Evolutionary conservation across 2,888 invertebrate species (phyloP).

Genomic region (Amaurobius ferox): DNA sequence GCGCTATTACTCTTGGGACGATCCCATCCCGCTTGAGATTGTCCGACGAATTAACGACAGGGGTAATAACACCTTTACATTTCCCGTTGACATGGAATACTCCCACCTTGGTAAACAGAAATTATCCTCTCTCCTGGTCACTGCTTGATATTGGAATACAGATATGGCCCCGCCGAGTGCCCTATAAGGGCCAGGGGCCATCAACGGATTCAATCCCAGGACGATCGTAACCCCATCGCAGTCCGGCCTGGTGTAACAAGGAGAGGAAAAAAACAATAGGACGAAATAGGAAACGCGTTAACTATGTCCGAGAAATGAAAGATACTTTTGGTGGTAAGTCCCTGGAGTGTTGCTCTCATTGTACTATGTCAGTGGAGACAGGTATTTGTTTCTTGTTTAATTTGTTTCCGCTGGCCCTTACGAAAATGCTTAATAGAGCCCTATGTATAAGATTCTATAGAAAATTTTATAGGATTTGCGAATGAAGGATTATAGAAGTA

Average conservation of each 20-base stretch:
- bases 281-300: conserved; percentile 65
- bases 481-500: too few relatives aligned
- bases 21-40: conserved; percentile 31
- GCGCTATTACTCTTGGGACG: conserved; percentile 27
- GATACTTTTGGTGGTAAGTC: conserved; percentile 41
- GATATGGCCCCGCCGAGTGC: conserved; percentile 62
- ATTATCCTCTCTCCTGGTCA: conserved; percentile 36
- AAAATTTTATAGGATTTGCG: too few relatives aligned
- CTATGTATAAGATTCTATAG: too few relatives aligned
- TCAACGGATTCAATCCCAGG: conserved; percentile 60
- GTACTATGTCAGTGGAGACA: conserved; percentile 27
- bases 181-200: conserved; percentile 40
- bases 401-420: too few relatives aligned
- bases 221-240: conserved; percentile 61
- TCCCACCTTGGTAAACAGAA: conserved; percentile 57
- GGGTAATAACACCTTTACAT: conserved; percentile 35
- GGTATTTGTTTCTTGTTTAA: conserved; percentile 6
- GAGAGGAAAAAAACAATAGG: conserved; percentile 15
- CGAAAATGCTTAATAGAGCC: too few relatives aligned
- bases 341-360: conserved; percentile 24
- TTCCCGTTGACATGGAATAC: conserved; percentile 40
- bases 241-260: conserved; percentile 24
- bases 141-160: conserved; percentile 52
- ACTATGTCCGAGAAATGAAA: conserved; percentile 62
- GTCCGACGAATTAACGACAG: conserved; percentile 48